Conservation (phyloP, 2,113 vertebrate species). For the Brachirus orientalis region DNA sequence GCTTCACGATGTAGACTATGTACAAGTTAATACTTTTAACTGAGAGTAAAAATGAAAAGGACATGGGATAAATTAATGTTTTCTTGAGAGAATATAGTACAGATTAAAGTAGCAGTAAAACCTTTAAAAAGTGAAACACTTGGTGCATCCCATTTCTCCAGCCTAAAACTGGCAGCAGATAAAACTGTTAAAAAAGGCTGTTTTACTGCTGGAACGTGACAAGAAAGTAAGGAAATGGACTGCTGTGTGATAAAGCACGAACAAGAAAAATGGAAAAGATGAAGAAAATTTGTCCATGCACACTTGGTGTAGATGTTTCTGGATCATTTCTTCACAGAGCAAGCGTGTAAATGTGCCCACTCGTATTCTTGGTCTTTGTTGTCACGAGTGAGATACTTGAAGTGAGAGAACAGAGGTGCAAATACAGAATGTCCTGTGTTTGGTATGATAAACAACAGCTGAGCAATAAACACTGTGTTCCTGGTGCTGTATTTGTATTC, state of each 20-base stretch:
- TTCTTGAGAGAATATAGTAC: conserved; percentile 57
- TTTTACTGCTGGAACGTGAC: conserved; percentile 34
- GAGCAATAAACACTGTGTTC: conserved; percentile 30
- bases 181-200: too few species aligned
- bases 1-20: conserved; percentile 59
- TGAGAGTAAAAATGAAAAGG: conserved; percentile 48
- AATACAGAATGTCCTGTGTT: conserved; percentile 44
- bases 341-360: not conserved
- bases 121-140: too few species aligned
- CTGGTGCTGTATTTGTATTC: not conserved
- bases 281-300: not conserved
- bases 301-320: conserved; percentile 11
- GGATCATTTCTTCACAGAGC: conserved; percentile 16
- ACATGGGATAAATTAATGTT: conserved; percentile 71
- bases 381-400: conserved; percentile 47
- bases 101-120: conserved; percentile 54
- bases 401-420: conserved; percentile 31
- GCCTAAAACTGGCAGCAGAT: conserved; percentile 8
- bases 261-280: not conserved
- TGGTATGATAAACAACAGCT: conserved; percentile 33
- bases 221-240: not conserved
- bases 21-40: conserved; percentile 77
- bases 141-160: too few species aligned
- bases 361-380: conserved; percentile 20
- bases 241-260: too few species aligned